Evolutionary conservation across 2,113 vertebrate genomes (phyloP).

Genomic region (Pachypanchax playfairii): DNA sequence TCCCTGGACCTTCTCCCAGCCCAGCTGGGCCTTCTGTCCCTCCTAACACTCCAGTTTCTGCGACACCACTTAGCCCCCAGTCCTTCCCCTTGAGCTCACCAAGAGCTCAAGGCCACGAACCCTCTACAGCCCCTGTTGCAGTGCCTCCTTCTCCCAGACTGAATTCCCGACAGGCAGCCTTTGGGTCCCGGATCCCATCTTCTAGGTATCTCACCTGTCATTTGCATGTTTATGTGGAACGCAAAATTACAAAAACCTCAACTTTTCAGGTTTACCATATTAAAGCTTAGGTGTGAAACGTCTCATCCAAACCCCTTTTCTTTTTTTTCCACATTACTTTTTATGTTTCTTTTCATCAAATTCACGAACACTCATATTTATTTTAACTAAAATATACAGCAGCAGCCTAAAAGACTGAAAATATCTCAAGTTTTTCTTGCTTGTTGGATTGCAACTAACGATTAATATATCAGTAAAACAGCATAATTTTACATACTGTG

Average conservation of each 20-base stretch:
- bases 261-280: neutral
- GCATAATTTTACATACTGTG: too few species aligned
- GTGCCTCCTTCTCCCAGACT: conserved; percentile 80
- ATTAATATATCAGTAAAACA: too few species aligned
- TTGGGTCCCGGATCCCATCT: conserved; percentile 83
- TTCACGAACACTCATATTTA: neutral
- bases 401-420: neutral
- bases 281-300: conserved; percentile 5
- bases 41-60: conserved; percentile 73
- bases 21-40: conserved; percentile 68
- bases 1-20: conserved; percentile 51
- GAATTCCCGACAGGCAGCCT: conserved; percentile 77
- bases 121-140: conserved; percentile 68
- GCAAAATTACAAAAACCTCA: conserved; percentile 44
- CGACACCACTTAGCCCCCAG: conserved; percentile 74
- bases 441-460: neutral
- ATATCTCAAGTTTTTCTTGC: neutral
- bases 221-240: conserved; percentile 62
- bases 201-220: conserved; percentile 88
- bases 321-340: neutral
- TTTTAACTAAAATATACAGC: neutral
- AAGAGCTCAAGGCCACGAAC: conserved; percentile 67
- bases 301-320: neutral
- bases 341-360: neutral
- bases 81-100: conserved; percentile 69